Evolutionary conservation across 2,113 vertebrate species (phyloP).

Genomic region (Eulemur macaco): DNA sequence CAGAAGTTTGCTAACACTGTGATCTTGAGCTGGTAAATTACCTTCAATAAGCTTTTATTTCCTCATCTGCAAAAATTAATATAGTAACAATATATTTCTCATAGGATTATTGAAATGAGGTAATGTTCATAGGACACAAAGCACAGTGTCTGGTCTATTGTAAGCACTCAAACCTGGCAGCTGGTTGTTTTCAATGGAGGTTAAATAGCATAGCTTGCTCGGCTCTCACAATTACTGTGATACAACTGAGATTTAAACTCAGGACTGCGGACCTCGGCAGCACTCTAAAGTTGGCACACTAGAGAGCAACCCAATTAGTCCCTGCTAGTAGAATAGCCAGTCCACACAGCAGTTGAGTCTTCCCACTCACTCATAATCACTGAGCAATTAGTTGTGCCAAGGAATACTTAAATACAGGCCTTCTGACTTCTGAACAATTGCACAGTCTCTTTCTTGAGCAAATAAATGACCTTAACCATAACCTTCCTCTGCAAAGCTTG

Average conservation of each 20-base stretch:
- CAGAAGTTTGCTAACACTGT: neutral
- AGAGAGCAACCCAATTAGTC: neutral
- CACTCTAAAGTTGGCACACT: neutral
- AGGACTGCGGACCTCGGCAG: neutral
- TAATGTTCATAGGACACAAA: neutral
- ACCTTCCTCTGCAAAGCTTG: neutral
- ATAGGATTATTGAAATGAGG: neutral
- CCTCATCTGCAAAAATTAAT: neutral
- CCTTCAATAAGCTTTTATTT: neutral
- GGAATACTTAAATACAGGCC: neutral
- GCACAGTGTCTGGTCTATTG: neutral
- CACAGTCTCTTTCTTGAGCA: neutral
- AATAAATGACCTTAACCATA: neutral
- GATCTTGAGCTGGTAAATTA: neutral
- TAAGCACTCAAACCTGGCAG: neutral
- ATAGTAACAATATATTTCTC: neutral
- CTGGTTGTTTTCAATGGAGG: neutral
- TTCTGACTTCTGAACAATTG: neutral
- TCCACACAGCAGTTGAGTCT: neutral
- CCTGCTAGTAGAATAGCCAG: neutral
- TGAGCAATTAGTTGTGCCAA: neutral
- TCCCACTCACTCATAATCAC: neutral
- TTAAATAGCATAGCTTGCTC: neutral
- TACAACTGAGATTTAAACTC: neutral
- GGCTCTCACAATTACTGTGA: neutral